Conservation (phyloP, 2,888 invertebrate species). For the Coelinius sp. region DNA sequence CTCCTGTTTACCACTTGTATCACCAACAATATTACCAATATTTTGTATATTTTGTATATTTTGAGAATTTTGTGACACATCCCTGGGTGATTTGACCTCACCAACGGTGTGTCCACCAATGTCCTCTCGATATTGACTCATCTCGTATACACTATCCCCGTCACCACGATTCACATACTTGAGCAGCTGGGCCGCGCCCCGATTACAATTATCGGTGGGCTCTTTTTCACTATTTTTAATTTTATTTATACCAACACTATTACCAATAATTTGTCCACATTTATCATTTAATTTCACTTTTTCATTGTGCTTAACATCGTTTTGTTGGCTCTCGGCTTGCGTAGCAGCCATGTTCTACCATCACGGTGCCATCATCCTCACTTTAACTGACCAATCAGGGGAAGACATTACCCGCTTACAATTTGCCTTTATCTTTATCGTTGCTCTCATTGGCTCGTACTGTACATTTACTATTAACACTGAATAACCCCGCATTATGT, state of each 20-base stretch:
- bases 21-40: not conserved
- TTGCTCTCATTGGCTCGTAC: constrained; percentile 52
- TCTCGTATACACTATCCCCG: constrained; percentile 74
- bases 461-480: constrained; percentile 17
- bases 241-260: constrained; percentile 68
- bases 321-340: constrained; percentile 87
- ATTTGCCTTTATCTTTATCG: constrained; percentile 46
- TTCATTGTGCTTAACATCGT: constrained; percentile 74
- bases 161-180: constrained; percentile 87
- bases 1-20: not conserved
- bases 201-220: constrained; percentile 61
- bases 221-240: constrained; percentile 63
- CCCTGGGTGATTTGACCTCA: constrained; percentile 67
- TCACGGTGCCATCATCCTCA: constrained; percentile 64
- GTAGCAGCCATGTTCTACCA: constrained; percentile 84
- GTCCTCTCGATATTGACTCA: constrained; percentile 83
- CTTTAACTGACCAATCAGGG: constrained; percentile 64
- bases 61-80: constrained; percentile 60
- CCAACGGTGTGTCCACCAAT: constrained; percentile 75
- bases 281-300: constrained; percentile 72
- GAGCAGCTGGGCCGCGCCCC: constrained; percentile 72
- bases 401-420: constrained; percentile 55
- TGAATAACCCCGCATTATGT: constrained; percentile 24
- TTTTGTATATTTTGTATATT: constrained; percentile 45
- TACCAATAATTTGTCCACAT: constrained; percentile 71